Percentiles rank a stretch among this genome's conserved stretches.
These are phyloP conservation scores for Sinocyclocheilus rhinocerous DNA, from an alignment of 2,113 vertebrate genomes.

Conservation along the genomic window DNA sequence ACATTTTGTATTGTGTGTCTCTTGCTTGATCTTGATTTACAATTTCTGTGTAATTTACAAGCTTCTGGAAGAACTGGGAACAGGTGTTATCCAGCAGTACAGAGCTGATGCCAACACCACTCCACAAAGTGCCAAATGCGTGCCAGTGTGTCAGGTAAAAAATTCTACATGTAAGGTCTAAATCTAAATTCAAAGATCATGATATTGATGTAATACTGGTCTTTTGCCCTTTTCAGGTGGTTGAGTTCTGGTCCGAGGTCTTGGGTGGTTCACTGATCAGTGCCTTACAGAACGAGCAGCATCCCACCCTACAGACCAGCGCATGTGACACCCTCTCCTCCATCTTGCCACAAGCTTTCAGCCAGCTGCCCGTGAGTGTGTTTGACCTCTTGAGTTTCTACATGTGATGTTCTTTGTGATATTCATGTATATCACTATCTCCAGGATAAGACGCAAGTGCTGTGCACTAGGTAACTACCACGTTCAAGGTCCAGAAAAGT, in stretches of 20 bases:
- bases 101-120: conserved; percentile 73
- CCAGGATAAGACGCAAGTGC: conserved; percentile 88
- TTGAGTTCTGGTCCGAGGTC: conserved; percentile 87
- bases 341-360: conserved; percentile 91
- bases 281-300: conserved; percentile 86
- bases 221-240: conserved; percentile 74
- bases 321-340: conserved; percentile 92
- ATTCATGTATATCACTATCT: conserved; percentile 54
- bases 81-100: conserved; percentile 88
- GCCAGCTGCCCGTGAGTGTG: conserved; percentile 82
- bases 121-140: conserved; percentile 68
- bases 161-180: not conserved
- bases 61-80: conserved; percentile 94
- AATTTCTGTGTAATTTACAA: conserved; percentile 58
- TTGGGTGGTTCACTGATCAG: conserved; percentile 86
- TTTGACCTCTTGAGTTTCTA: not conserved
- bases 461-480: conserved; percentile 69
- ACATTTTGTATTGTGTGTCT: not conserved
- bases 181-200: not conserved
- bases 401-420: not conserved
- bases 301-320: conserved; percentile 89
- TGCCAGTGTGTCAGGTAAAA: conserved; percentile 81
- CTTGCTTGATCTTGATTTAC: not conserved
- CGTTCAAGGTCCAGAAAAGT: no score
- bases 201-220: not conserved